These are phyloP conservation scores for Panurus biarmicus DNA, from an alignment of 2,113 vertebrate genomes.

Conservation along the genomic window DNA sequence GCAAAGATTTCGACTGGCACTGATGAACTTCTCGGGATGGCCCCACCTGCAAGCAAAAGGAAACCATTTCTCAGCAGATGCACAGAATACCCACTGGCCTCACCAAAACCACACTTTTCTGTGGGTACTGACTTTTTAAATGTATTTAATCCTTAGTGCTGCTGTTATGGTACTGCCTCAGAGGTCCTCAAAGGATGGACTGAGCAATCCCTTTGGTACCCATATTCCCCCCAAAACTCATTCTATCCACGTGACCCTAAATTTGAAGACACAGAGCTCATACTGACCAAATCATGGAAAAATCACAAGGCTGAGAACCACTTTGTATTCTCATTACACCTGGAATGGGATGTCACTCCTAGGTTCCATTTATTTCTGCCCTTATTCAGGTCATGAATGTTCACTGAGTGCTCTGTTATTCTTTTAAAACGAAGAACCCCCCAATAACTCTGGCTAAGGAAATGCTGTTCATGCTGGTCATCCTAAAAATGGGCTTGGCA, in stretches of 20 bases:
- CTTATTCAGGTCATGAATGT: not conserved
- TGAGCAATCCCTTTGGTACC: not conserved
- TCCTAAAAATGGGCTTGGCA: not conserved
- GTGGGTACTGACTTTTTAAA: not conserved
- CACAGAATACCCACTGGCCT: not conserved
- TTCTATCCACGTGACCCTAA: not conserved
- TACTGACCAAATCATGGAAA: not conserved
- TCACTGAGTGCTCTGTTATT: not conserved
- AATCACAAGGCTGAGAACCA: not conserved
- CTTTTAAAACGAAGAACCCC: not conserved
- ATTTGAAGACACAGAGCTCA: not conserved
- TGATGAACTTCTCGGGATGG: conserved; percentile 49
- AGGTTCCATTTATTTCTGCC: not conserved
- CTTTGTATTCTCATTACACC: not conserved
- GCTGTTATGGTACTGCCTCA: not conserved
- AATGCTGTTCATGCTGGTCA: not conserved
- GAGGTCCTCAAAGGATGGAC: not conserved
- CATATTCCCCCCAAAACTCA: not conserved
- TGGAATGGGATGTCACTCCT: not conserved
- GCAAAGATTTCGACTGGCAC: conserved; percentile 63
- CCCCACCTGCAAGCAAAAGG: conserved; percentile 61
- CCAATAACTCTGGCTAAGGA: not conserved
- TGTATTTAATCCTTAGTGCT: not conserved
- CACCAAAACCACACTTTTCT: not conserved
- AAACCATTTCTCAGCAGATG: not conserved